Evolutionary conservation across 2,113 vertebrate species (phyloP).

Genomic region (Tachuris rubrigastra): DNA sequence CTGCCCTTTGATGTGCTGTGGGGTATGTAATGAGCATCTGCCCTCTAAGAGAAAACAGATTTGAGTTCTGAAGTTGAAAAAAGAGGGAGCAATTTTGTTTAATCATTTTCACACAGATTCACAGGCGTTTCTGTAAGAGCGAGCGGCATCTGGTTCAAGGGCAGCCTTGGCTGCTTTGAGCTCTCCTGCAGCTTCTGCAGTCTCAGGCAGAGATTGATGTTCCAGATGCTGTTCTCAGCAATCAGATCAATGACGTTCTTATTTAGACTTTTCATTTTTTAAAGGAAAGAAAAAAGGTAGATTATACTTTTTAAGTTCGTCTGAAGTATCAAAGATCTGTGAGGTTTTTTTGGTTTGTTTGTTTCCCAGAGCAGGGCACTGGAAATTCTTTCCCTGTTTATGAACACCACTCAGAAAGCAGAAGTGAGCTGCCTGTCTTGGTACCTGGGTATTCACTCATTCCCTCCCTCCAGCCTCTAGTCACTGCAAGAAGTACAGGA

Average conservation of each 20-base stretch:
- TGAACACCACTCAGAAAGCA: neutral
- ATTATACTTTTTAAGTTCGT: neutral
- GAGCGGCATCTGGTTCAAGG: conserved; percentile 28
- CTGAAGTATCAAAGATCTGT: neutral
- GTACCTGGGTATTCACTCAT: neutral
- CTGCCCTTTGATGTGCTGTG: conserved; percentile 39
- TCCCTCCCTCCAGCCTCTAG: neutral
- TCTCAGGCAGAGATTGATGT: conserved; percentile 31
- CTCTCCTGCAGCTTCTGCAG: conserved; percentile 42
- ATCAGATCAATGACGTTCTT: neutral
- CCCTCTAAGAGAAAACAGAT: conserved; percentile 57
- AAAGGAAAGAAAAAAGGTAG: neutral
- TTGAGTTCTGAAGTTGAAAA: conserved; percentile 29
- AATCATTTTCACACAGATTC: conserved; percentile 63
- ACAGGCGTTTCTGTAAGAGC: conserved; percentile 8
- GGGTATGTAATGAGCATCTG: conserved; percentile 46
- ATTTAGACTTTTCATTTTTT: conserved; percentile 10
- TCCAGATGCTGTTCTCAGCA: conserved; percentile 55
- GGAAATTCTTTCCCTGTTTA: neutral
- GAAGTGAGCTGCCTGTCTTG: neutral
- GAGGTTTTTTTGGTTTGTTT: neutral
- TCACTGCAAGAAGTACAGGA: neutral
- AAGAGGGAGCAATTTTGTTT: conserved; percentile 54
- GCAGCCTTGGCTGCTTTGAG: conserved; percentile 46
- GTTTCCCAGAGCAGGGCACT: neutral